Evolutionary conservation across 2,888 invertebrate species (phyloP).

Genomic region (Mystacides longicornis): DNA sequence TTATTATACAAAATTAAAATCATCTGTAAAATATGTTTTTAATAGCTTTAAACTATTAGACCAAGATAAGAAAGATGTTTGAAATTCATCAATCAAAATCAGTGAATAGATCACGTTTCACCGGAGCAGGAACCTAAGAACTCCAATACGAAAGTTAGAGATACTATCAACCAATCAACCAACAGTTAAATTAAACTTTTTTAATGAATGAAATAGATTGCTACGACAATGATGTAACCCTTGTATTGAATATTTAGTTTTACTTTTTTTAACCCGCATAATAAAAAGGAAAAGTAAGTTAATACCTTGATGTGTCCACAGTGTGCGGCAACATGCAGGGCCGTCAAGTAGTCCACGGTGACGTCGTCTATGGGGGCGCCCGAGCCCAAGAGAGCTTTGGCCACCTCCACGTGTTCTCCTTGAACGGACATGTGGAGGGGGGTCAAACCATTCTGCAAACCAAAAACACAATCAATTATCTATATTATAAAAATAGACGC

Average conservation of each 20-base stretch:
- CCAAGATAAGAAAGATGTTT: too few relatives aligned
- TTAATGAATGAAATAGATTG: too few relatives aligned
- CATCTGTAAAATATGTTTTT: too few relatives aligned
- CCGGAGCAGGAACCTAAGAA: too few relatives aligned
- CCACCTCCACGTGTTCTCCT: conserved; percentile 97
- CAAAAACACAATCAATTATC: conserved; percentile 7
- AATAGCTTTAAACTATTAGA: too few relatives aligned
- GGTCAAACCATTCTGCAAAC: conserved; percentile 75
- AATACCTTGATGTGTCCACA: conserved; percentile 75
- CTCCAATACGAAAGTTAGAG: too few relatives aligned
- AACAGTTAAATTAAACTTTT: too few relatives aligned
- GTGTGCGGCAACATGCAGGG: conserved; percentile 92
- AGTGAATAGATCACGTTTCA: too few relatives aligned
- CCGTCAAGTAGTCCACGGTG: conserved; percentile 95
- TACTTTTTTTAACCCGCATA: background rate
- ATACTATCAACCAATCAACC: too few relatives aligned
- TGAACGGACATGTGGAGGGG: conserved; percentile 98
- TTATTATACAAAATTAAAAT: too few relatives aligned
- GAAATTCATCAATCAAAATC: too few relatives aligned
- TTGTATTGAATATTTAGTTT: background rate
- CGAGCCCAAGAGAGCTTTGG: conserved; percentile 82
- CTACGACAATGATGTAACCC: background rate
- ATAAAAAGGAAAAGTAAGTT: background rate
- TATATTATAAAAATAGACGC: too few relatives aligned
- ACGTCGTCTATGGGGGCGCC: conserved; percentile 98